A percentile compares a stretch with the other conserved stretches of the same genome.
phyloP scores from a whole-genome alignment of 1,140 invertebrate genomes.

The Bombus pyrosoma region DNA sequence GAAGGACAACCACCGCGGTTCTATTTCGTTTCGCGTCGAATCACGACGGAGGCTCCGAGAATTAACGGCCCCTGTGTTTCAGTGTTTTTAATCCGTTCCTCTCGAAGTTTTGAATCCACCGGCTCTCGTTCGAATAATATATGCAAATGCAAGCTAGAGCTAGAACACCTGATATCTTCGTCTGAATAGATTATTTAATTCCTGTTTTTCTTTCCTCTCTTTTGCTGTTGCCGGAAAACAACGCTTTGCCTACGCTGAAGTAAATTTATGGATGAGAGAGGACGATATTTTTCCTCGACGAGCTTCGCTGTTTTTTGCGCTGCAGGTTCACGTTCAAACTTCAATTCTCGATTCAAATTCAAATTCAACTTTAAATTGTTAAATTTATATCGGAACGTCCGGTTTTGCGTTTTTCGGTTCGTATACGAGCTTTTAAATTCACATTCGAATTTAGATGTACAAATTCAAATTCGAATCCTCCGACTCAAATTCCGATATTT shows the following conservation, averaged over 20 bases:
- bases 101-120: too few species aligned
- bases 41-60: conserved; percentile 20
- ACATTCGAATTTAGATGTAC: too few species aligned
- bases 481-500: too few species aligned
- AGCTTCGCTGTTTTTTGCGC: too few species aligned
- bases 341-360: neutral
- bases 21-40: conserved; percentile 48
- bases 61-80: conserved; percentile 45
- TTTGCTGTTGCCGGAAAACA: neutral
- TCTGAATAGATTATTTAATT: neutral
- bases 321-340: neutral
- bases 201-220: neutral
- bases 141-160: conserved; percentile 34
- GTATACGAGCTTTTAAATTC: neutral
- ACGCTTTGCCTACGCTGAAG: neutral
- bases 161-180: conserved; percentile 8
- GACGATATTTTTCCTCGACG: neutral
- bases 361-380: neutral
- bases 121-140: neutral
- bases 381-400: too few species aligned
- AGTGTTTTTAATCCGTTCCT: conserved; percentile 61
- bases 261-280: neutral
- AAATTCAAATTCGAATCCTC: too few species aligned
- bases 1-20: conserved; percentile 48
- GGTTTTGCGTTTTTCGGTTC: neutral